Percentiles rank a stretch among this genome's conserved stretches.
Conservation (phyloP, 2,797 vertebrate species). For the Spinibarbus caldwelli region DNA sequence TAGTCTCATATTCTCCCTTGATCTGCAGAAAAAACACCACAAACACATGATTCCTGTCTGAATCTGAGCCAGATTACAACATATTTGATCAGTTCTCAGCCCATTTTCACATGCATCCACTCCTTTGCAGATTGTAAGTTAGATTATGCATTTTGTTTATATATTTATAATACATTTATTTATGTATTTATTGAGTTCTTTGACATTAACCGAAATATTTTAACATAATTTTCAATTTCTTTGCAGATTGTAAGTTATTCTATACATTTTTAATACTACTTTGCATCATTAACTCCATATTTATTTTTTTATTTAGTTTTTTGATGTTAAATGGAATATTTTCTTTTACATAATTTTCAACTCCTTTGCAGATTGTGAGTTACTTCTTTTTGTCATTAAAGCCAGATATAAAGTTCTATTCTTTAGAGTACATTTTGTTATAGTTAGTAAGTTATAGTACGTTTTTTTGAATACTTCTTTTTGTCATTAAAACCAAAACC, state of each 20-base stretch:
- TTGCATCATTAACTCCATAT: no score
- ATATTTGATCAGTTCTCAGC: background rate
- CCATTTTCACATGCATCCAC: background rate
- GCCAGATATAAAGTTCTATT: background rate
- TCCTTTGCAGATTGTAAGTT: background rate
- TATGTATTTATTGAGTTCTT: background rate
- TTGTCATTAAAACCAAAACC: background rate
- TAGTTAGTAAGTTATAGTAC: no score
- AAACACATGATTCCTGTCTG: background rate
- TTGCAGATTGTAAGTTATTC: background rate
- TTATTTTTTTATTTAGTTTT: no score
- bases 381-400: background rate
- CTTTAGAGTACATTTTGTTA: no score
- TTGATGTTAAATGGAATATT: no score
- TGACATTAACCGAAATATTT: background rate
- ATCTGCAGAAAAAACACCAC: no score
- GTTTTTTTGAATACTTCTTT: background rate
- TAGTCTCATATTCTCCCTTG: no score
- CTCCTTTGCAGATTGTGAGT: no score
- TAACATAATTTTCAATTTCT: background rate
- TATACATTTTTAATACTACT: background rate
- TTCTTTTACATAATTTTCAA: no score
- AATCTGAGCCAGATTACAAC: background rate
- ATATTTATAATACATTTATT: background rate
- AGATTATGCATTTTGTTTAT: background rate